Evolutionary conservation across 35 echinoderm and acorn worm genomes (phyloP), one percentile per base, ranked within the genome.

Genomic region (Apostichopus japonicus): DNA sequence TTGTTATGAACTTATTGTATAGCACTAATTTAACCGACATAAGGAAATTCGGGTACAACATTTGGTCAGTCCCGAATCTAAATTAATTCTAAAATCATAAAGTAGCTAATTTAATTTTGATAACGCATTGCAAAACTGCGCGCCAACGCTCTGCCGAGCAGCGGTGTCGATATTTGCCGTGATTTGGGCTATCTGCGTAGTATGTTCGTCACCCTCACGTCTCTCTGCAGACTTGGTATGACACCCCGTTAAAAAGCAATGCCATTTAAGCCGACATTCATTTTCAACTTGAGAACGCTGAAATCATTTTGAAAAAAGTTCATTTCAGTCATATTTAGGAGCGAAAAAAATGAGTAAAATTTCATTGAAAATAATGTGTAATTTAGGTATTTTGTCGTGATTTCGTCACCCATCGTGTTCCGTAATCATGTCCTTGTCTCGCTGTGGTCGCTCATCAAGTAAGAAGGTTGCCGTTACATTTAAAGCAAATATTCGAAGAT

Each of bases 381-480:
- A 84, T 17, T 84, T 58, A 9, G 10, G 54, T 24, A n/a, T 24
- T 51, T 19, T 58, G 55, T 53, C 55, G 54, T 21, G 56, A 19
- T 84, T 84, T 84, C 81, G 81, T 84, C 81, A 84, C 81, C 53
- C 81, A 53, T 9, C 17, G n/a, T 15, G 54, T 55, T 84, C 17
- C 19, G 27, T 17, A 10, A 52, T 54, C 79, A 54, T 83, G 7
- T 83, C 79, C 19, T n/a, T 17, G 4, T 17, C 51, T 19, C 24
- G 81, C 4, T n/a, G 17, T 75, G 71, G 2, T 75, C 8, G 71
- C 2, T 75, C 4, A 75, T 75, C n/a, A 15, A 19, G 15, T 19
- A 14, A 75, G 21, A 19, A 19, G 11, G 11, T 67, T 4, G 63
- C 19, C 4, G 19, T 11, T 67, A 19, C 6, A 67, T 67, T 67